Conservation (phyloP, 2,797 vertebrate species). For the Chaetophractus vellerosus region DNA sequence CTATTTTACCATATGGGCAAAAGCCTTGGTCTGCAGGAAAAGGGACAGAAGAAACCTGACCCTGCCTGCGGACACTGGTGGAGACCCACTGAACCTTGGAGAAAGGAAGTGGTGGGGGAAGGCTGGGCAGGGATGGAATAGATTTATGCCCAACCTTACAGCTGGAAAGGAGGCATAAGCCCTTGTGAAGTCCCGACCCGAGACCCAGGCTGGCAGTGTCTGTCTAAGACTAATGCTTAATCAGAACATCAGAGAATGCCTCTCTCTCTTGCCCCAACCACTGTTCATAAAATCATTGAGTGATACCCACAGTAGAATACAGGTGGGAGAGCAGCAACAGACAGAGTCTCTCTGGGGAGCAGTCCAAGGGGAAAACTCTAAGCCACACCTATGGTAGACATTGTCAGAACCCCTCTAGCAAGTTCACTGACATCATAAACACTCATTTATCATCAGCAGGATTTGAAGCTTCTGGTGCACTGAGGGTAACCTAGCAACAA, state of each 20-base stretch:
- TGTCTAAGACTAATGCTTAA: background rate
- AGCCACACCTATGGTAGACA: background rate
- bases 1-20: too few species aligned
- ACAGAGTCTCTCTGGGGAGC: background rate
- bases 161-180: background rate
- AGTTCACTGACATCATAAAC: background rate
- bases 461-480: background rate
- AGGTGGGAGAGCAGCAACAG: too few species aligned
- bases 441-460: background rate
- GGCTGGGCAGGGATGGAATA: background rate
- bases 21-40: background rate
- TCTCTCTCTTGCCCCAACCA: rapidly evolving
- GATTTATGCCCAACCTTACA: too few species aligned
- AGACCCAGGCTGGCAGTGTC: too few species aligned
- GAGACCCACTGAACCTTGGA: background rate
- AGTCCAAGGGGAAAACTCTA: background rate
- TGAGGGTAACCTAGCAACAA: background rate
- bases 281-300: background rate
- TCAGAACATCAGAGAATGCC: rapidly evolving
- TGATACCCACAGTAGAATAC: background rate
- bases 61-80: background rate
- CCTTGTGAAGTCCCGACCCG: background rate
- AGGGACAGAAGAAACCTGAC: background rate
- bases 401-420: too few species aligned
- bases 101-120: too few species aligned